Evolutionary conservation across 2,888 invertebrate species (phyloP).

Genomic region (Cosmopolites sordidus): DNA sequence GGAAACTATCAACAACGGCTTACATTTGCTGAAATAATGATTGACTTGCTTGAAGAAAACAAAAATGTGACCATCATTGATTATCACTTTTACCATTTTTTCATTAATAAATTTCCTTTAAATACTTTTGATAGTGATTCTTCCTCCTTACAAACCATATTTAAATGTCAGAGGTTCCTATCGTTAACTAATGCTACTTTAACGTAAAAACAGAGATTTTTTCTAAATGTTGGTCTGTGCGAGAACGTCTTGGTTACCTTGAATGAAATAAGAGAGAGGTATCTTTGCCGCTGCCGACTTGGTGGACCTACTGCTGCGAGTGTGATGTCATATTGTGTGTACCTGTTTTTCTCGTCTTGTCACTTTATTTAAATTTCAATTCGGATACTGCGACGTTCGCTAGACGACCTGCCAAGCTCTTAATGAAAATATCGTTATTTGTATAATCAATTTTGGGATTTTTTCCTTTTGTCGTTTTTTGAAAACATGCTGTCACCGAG

Average conservation of each 20-base stretch:
- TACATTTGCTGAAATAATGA: background rate
- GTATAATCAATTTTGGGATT: too few relatives aligned
- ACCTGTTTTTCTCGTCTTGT: slow-evolving; percentile 27
- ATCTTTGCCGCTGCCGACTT: background rate
- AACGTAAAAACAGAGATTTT: background rate
- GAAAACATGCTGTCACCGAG: too few relatives aligned
- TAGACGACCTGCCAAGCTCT: background rate
- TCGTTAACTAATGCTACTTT: background rate
- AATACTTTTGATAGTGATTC: too few relatives aligned
- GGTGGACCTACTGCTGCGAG: slow-evolving; percentile 21
- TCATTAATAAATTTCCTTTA: too few relatives aligned
- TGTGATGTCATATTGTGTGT: slow-evolving; percentile 27
- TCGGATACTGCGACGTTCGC: slow-evolving; percentile 12
- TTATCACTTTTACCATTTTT: too few relatives aligned
- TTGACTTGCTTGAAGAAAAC: too few relatives aligned
- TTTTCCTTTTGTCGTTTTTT: too few relatives aligned
- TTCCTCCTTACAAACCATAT: too few relatives aligned
- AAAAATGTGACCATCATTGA: too few relatives aligned
- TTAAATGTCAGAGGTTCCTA: too few relatives aligned
- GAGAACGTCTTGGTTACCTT: slow-evolving; percentile 24
- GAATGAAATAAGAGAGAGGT: slow-evolving; percentile 26
- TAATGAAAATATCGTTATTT: background rate
- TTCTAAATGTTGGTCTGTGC: slow-evolving; percentile 8
- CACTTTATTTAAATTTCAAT: slow-evolving; percentile 18
- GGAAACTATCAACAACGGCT: background rate